Evolutionary conservation across 2,888 invertebrate species (phyloP).

Genomic region (Galerucella nymphaeae): DNA sequence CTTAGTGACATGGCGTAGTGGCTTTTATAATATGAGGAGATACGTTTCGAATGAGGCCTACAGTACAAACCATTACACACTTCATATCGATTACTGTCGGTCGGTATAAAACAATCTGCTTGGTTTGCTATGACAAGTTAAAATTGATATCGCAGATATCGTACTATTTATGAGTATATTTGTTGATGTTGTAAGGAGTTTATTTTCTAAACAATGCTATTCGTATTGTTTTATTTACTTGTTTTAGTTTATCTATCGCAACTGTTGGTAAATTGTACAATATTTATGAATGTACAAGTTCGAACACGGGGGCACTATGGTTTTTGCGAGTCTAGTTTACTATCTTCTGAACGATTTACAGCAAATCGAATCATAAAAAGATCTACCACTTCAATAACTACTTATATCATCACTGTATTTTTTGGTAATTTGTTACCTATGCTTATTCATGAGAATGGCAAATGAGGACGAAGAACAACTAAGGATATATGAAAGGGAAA

Average conservation of each 20-base stretch:
- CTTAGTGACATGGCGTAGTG: not conserved
- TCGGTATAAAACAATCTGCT: not conserved
- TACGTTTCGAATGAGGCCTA: not conserved
- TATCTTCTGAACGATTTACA: no score
- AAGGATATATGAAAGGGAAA: no score
- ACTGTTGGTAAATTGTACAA: not conserved
- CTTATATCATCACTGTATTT: no score
- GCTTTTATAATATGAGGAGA: not conserved
- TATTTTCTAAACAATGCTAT: not conserved
- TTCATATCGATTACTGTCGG: not conserved
- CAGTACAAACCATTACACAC: not conserved
- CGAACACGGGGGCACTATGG: no score
- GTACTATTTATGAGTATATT: not conserved
- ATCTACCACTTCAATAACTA: no score
- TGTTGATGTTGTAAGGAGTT: conserved; percentile 4
- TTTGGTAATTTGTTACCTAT: no score
- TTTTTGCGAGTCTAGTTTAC: no score
- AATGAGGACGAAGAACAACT: no score
- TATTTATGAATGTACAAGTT: no score
- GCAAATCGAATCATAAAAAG: no score
- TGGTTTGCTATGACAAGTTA: not conserved
- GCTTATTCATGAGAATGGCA: no score
- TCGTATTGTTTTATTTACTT: not conserved
- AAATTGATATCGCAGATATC: not conserved
- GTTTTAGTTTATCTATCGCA: not conserved